Evolutionary conservation across 2,113 vertebrate genomes (phyloP).

Genomic region (Labeo catla): DNA sequence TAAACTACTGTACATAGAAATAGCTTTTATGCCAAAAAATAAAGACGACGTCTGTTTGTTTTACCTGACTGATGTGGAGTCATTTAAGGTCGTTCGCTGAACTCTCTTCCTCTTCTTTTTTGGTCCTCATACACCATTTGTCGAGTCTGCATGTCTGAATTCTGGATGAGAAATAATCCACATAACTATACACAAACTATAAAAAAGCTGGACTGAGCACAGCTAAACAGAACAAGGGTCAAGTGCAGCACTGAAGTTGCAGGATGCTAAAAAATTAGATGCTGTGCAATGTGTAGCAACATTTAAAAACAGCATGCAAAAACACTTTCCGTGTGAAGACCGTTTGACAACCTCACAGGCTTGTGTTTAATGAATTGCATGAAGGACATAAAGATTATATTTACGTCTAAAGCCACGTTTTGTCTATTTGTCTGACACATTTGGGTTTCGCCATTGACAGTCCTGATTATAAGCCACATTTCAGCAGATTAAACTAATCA

Average conservation of each 20-base stretch:
- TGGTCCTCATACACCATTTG: background rate
- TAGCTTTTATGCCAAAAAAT: background rate
- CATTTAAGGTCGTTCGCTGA: background rate
- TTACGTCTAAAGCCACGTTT: background rate
- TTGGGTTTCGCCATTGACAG: background rate
- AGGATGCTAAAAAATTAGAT: background rate
- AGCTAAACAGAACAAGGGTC: background rate
- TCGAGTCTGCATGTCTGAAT: background rate
- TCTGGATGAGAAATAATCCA: background rate
- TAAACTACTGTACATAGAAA: background rate
- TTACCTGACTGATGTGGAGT: background rate
- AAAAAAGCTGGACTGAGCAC: background rate
- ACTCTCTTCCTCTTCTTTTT: background rate
- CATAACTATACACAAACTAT: background rate
- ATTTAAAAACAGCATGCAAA: background rate
- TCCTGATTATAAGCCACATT: background rate
- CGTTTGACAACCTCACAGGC: background rate
- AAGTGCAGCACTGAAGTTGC: background rate
- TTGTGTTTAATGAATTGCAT: background rate
- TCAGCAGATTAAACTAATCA: conserved; percentile 20
- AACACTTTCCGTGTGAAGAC: background rate
- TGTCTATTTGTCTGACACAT: background rate
- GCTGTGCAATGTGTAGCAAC: background rate
- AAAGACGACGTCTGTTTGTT: background rate
- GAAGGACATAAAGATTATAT: background rate